Evolutionary conservation across 2,797 vertebrate species (phyloP), one percentile per base, ranked within the genome.

Genomic region (Eidolon dupreanum): DNA sequence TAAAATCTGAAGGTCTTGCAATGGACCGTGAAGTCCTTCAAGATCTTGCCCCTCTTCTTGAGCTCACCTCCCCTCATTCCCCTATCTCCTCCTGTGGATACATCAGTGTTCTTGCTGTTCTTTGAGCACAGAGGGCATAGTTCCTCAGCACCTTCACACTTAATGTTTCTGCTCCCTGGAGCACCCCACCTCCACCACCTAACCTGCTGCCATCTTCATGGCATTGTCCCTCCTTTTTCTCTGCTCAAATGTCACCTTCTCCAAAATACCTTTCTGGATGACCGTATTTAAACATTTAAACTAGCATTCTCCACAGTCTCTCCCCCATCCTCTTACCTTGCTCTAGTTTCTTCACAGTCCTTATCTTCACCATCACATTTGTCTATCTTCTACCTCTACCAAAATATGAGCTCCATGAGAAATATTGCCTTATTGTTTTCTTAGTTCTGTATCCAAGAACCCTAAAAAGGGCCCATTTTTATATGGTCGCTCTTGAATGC

Each of bases 101-200:
- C 31, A 1, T 0, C 0, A 46, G 17, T 0, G 0, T 31, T 41
- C 38, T 36, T 26, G 8, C 53, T 77, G 7, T 36, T 49, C 36
- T 41, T 49, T 55, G 53, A n/a, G 41, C 68, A 73, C 28, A 5
- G 16, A 43, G 33, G 5, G 0, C 8, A 3, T 24, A 24, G 43
- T 24, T 87, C n/a, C 28, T 70, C 24, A 5, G 33, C 2, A 3
- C 38, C 24, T 70, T 73, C 5, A 0, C 0, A 1, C 3, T 41
- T 13, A 22, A n/a, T 33, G 46, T 17, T 77, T 43, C 61, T 57
- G 78, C 36, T 59, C 38, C 43, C 2, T 51, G 53, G 57, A 61
- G 17, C 36, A 31, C 6, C 24, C 5, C 8, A 31, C 31, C 24
- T 55, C 15, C 12, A 33, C 10, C 24, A 31, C 33, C 20, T 1